These are phyloP conservation scores for Nycticryphes semicollaris DNA, from an alignment of 2,113 vertebrate species.

Conservation along the genomic window DNA sequence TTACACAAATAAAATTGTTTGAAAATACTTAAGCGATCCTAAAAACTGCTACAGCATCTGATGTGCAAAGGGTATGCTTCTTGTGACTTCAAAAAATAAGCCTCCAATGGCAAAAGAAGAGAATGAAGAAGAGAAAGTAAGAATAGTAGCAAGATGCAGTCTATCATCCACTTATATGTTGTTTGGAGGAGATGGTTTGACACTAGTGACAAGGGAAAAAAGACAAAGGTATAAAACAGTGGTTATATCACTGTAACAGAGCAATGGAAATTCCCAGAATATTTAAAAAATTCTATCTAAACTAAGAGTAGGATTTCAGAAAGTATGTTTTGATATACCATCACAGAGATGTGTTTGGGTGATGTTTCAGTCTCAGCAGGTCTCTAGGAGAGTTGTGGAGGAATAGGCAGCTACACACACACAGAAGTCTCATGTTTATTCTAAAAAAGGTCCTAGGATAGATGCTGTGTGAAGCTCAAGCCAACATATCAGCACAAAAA, in stretches of 20 bases:
- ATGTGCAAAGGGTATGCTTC: not conserved
- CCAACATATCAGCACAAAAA: not conserved
- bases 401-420: not conserved
- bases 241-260: not conserved
- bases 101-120: not conserved
- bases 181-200: not conserved
- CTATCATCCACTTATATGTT: not conserved
- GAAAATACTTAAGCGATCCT: not conserved
- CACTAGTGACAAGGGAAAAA: not conserved
- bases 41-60: not conserved
- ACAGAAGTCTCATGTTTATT: not conserved
- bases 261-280: not conserved
- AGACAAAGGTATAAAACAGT: not conserved
- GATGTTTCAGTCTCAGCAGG: not conserved
- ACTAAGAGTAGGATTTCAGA: not conserved
- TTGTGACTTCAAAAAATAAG: not conserved
- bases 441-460: not conserved
- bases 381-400: not conserved
- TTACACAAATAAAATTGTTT: not conserved
- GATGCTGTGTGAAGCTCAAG: not conserved
- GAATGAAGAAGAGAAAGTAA: not conserved
- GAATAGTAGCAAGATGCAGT: rapidly evolving
- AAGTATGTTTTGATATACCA: not conserved
- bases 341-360: not conserved
- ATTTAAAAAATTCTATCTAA: not conserved